These are phyloP conservation scores for Mormyrus lacerda DNA, from an alignment of 2,113 vertebrate genomes.

Conservation along the genomic window DNA sequence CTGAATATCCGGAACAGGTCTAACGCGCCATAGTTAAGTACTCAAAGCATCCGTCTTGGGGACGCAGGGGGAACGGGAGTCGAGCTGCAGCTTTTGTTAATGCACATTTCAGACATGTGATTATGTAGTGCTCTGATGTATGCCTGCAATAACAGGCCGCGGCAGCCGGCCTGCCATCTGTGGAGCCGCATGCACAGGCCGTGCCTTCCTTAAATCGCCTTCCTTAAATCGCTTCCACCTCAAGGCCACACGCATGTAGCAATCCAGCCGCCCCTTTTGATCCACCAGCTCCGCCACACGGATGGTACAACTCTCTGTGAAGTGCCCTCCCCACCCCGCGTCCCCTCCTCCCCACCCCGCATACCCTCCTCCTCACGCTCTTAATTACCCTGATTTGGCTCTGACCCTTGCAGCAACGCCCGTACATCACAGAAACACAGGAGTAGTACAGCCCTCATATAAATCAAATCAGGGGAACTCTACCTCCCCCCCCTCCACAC, in stretches of 20 bases:
- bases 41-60: conserved; percentile 1
- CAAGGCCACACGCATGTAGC: conserved; percentile 30
- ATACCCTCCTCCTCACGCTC: neutral
- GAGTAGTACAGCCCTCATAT: neutral
- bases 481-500: neutral
- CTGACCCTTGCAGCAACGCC: neutral
- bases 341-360: too few species aligned
- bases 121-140: conserved; percentile 25
- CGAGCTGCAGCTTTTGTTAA: neutral
- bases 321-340: neutral
- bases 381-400: conserved; percentile 12
- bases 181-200: neutral
- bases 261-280: neutral
- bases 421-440: neutral
- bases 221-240: neutral
- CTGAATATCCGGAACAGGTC: neutral
- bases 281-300: neutral
- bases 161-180: neutral
- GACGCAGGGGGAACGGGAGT: neutral
- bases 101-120: neutral
- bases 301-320: neutral
- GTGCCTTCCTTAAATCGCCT: conserved; percentile 13
- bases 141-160: conserved; percentile 15
- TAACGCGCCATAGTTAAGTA: neutral
- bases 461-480: conserved; percentile 1